Conservation (phyloP, 2,888 invertebrate species). For the Stenolophus ochropezus region DNA sequence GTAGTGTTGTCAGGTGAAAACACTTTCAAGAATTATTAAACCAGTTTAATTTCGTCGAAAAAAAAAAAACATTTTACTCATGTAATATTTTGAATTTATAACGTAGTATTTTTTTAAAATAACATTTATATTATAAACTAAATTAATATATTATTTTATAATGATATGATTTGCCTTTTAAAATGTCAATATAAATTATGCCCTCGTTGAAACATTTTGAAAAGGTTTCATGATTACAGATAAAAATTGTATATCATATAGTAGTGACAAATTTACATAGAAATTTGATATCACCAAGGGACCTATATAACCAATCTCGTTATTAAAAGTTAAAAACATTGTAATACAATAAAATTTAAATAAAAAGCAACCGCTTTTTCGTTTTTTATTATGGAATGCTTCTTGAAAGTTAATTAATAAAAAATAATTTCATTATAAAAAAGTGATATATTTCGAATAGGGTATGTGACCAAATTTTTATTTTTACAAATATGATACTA, state of each 20-base stretch:
- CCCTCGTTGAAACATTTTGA: neutral
- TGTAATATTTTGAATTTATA: too few relatives aligned
- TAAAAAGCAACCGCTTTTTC: neutral
- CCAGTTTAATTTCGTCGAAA: too few relatives aligned
- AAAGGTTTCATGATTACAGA: neutral
- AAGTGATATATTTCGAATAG: too few relatives aligned
- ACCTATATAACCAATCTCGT: constrained; percentile 67
- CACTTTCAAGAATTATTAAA: too few relatives aligned
- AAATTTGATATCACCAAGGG: constrained; percentile 61
- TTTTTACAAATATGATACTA: too few relatives aligned
- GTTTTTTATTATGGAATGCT: neutral
- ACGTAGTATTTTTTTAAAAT: too few relatives aligned
- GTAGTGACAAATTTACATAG: neutral
- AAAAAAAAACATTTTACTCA: too few relatives aligned
- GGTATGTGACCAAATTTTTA: too few relatives aligned
- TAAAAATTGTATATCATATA: neutral
- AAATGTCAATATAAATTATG: neutral
- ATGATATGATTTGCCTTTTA: neutral
- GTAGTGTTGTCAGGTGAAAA: too few relatives aligned
- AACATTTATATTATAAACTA: too few relatives aligned
- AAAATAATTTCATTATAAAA: too few relatives aligned
- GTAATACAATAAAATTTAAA: neutral
- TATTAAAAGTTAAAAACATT: constrained; percentile 64
- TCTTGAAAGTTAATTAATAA: neutral
- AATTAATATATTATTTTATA: neutral